phyloP scores from a whole-genome alignment of 1,140 invertebrate genomes.

The Euwallacea similis region DNA sequence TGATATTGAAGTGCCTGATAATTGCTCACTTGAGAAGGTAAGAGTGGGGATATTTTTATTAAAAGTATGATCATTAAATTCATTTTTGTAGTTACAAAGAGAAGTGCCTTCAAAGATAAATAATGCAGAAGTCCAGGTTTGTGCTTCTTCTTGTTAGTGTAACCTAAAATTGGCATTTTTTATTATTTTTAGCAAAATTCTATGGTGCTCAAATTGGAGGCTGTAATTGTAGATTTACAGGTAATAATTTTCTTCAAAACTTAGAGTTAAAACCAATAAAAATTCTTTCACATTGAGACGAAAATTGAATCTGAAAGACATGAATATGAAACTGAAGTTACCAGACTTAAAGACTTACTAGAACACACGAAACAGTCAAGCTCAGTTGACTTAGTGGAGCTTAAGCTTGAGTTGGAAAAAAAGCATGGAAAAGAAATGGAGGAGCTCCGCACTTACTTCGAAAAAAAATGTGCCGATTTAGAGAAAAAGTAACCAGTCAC shows the following conservation, averaged over 20 bases:
- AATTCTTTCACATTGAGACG: slow-evolving; percentile 5
- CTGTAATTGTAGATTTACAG: no score
- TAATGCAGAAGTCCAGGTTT: no score
- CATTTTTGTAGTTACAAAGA: no score
- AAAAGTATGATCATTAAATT: no score
- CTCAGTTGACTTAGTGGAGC: slow-evolving; percentile 56
- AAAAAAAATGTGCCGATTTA: slow-evolving; percentile 73
- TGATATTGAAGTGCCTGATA: slow-evolving; percentile 2
- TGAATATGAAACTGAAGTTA: slow-evolving; percentile 52
- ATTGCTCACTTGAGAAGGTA: not conserved
- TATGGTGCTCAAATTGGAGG: no score
- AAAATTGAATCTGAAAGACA: slow-evolving; percentile 51
- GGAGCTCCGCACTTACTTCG: slow-evolving; percentile 74
- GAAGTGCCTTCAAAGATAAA: no score
- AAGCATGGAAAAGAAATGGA: slow-evolving; percentile 75
- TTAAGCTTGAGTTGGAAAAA: slow-evolving; percentile 60
- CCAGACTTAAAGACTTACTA: slow-evolving; percentile 57
- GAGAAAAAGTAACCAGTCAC: slow-evolving; percentile 65
- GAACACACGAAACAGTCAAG: slow-evolving; percentile 41
- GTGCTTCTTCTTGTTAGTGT: no score
- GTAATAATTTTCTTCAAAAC: no score
- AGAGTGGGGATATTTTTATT: no score
- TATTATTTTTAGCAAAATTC: no score
- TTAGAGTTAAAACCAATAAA: slow-evolving; percentile 16
- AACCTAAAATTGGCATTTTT: no score